Evolutionary conservation across 2,888 invertebrate species (phyloP).

Genomic region (Drosophila silvestris): DNA sequence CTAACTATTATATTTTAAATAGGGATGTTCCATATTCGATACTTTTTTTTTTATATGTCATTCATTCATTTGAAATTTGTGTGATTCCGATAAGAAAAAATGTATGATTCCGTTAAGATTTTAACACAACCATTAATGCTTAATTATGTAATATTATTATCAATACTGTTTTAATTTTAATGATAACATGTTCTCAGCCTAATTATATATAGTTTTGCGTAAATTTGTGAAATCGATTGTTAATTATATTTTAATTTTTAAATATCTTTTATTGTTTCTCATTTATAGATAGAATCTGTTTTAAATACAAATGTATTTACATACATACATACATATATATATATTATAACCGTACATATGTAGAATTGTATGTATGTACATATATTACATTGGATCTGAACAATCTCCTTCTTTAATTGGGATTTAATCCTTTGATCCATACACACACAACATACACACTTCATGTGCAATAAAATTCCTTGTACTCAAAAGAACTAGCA

Average conservation of each 20-base stretch:
- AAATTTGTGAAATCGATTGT: background rate
- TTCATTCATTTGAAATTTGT: background rate
- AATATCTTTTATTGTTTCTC: background rate
- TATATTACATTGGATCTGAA: background rate
- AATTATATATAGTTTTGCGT: background rate
- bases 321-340: constrained; percentile 3
- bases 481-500: constrained; percentile 31
- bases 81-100: background rate
- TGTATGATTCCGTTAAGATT: background rate
- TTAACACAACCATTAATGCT: background rate
- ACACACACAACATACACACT: background rate
- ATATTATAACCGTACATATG: background rate
- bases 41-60: background rate
- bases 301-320: constrained; percentile 1
- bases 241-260: background rate
- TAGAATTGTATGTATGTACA: constrained; percentile 4
- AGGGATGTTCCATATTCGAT: background rate
- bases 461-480: constrained; percentile 36
- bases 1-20: background rate
- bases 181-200: background rate
- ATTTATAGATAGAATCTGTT: constrained; percentile 6
- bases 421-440: constrained; percentile 9
- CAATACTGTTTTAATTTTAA: background rate
- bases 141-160: background rate
- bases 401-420: background rate